phyloP scores from a whole-genome alignment of 64 coral and sea anemone species.

The Montipora cactus region DNA sequence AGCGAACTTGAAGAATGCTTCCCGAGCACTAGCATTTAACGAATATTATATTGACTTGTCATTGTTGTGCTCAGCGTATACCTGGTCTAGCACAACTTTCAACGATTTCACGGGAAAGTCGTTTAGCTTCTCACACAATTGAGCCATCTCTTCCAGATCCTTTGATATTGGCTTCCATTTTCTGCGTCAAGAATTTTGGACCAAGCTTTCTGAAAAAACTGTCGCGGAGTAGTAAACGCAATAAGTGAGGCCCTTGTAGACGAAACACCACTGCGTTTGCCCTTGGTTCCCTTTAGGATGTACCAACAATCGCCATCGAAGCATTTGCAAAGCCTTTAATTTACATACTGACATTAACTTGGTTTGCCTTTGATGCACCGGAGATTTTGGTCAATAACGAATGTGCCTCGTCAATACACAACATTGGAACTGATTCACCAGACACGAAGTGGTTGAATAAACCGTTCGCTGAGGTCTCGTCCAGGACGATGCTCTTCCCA shows the following conservation, averaged over 20 bases:
- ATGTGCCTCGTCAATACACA: slow-evolving; percentile 80
- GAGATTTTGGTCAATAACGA: slow-evolving; percentile 64
- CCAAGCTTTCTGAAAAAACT: slow-evolving; percentile 76
- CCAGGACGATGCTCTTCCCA: slow-evolving; percentile 47
- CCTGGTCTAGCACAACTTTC: slow-evolving; percentile 43
- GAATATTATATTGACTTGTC: slow-evolving; percentile 30
- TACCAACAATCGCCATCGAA: slow-evolving; percentile 81
- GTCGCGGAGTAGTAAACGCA: slow-evolving; percentile 66
- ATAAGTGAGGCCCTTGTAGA: slow-evolving; percentile 59
- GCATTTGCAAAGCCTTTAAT: slow-evolving; percentile 55
- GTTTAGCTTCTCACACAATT: slow-evolving; percentile 22
- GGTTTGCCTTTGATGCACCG: slow-evolving; percentile 5
- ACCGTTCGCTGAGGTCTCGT: slow-evolving; percentile 55
- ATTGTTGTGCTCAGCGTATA: slow-evolving; percentile 70
- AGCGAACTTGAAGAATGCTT: slow-evolving; percentile 78
- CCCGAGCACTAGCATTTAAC: slow-evolving; percentile 60
- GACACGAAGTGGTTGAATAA: slow-evolving; percentile 69
- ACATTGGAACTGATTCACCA: slow-evolving; percentile 23
- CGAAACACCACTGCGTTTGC: slow-evolving; percentile 48
- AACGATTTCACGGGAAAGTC: slow-evolving; percentile 30
- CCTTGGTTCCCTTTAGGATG: slow-evolving; percentile 63
- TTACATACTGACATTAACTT: slow-evolving; percentile 49
- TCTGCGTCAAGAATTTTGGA: slow-evolving; percentile 51
- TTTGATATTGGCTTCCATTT: slow-evolving; percentile 31
- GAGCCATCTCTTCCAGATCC: slow-evolving; percentile 64